Evolutionary conservation across 2,888 invertebrate genomes (phyloP).

Genomic region (Cantharis nigra): DNA sequence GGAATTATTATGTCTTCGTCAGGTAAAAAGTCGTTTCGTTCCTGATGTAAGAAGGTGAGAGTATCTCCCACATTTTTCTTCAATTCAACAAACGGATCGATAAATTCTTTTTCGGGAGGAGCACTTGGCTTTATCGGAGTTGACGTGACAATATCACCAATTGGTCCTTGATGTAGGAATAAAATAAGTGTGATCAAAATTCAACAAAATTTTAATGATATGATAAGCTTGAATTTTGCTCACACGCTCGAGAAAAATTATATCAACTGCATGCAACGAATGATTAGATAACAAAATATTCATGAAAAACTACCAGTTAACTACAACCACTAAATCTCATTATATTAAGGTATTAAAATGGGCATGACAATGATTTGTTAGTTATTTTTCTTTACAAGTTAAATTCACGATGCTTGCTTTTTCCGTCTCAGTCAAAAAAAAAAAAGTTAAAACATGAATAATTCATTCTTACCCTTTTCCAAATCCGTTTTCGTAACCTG

Average conservation of each 20-base stretch:
- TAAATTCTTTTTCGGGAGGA: constrained; percentile 20
- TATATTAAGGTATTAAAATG: constrained; percentile 48
- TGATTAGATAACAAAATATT: neutral
- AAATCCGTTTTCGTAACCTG: constrained; percentile 27
- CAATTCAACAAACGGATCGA: constrained; percentile 46
- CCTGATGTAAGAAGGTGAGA: constrained; percentile 53
- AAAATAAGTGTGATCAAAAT: constrained; percentile 23
- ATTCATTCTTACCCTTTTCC: constrained; percentile 27
- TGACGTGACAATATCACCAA: constrained; percentile 41
- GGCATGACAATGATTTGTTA: constrained; percentile 45
- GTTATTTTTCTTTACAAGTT: constrained; percentile 1
- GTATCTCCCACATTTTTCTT: constrained; percentile 53
- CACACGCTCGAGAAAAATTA: neutral
- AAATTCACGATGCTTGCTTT: neutral
- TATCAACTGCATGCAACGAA: neutral
- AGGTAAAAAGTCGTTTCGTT: constrained; percentile 54
- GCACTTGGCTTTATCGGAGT: constrained; percentile 38
- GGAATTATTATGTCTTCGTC: constrained; percentile 54
- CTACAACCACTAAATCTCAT: constrained; percentile 5
- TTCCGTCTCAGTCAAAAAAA: neutral
- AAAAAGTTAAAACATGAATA: neutral
- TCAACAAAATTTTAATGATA: neutral
- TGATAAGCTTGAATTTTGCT: neutral
- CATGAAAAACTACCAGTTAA: neutral
- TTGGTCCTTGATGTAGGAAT: constrained; percentile 27